Base-by-base conservation (phyloP, 2,888 invertebrate species). In the Lingula anatina region DNA sequence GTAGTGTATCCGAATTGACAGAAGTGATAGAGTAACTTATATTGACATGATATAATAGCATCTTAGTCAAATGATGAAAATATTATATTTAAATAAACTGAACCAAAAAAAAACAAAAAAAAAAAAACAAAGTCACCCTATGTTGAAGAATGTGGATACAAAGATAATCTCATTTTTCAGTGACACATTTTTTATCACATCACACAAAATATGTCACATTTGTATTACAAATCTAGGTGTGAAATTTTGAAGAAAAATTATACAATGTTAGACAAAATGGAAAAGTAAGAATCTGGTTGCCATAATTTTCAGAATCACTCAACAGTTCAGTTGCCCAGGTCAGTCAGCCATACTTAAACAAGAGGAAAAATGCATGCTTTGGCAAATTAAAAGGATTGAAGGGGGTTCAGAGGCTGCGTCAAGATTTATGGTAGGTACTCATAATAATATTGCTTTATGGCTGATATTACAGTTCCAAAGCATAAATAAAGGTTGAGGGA, bases 371-470 rank as follows among this genome's bases (percentile, higher is more conserved):
- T 58, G 60, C 24, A 58, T 74, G 18, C 25, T 57, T 4, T 74
- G 73, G 72, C 62, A 55, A 39, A 55, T 71, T 2, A 65, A 65
- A 28, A 66, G 61, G 43, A 46, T 73, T 35, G 59, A 61, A 5
- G 70, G 71, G 1, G 61, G 61, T 41, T 59, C 62, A 31, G 70
- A 71, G 53, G 59, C 59, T 25, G 55, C 60, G n/a, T 68, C 70
- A 26, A 61, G 64, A 46, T 69, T 74, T 46, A 68, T 70, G 61
- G 73, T 73, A 63, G 47, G 58, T 51, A n/a, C 40, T 20, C 47
- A 5, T 12, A 9, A 7, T 12, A 5, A 9, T 9, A 15, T 43
- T 43, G 12, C 9, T 9, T 39, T 18, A 18, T 39, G n/a, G 40
- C 21, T 39, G 20, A 39, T 12, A 31, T 31, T 31, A 31, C 15